These are phyloP conservation scores for Hormiphora californensis DNA, from an alignment of 37 sponge, comb jelly and placozoan genomes.

Conservation along the genomic window DNA sequence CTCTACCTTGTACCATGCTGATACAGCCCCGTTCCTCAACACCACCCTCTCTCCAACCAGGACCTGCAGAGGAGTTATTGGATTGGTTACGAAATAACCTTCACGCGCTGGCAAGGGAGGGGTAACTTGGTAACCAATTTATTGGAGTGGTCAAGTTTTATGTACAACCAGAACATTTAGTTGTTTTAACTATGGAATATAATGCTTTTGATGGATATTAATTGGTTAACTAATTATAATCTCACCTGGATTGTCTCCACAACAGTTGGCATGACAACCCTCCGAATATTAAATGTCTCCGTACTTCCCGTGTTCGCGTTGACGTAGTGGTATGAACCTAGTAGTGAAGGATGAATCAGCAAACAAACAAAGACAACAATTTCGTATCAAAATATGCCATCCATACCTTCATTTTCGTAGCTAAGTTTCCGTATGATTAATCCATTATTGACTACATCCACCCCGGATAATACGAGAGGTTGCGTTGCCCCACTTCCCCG, in stretches of 20 bases:
- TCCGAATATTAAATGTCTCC: neutral
- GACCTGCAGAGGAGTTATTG: too few species aligned
- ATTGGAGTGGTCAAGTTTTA: too few species aligned
- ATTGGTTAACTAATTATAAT: too few species aligned
- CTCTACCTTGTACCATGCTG: conserved; percentile 7
- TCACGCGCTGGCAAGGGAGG: too few species aligned
- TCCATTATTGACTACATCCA: neutral
- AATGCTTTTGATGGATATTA: too few species aligned
- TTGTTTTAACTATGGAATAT: too few species aligned
- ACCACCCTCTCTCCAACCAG: too few species aligned
- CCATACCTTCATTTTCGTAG: neutral
- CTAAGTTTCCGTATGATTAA: neutral
- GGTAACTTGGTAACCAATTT: too few species aligned
- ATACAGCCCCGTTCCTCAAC: too few species aligned
- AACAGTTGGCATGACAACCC: neutral
- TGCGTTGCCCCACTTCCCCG: neutral
- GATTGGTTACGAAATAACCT: too few species aligned
- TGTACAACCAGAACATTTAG: too few species aligned
- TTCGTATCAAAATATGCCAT: too few species aligned
- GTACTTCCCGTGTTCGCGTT: neutral
- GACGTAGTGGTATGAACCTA: neutral
- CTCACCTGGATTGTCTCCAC: neutral
- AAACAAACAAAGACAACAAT: neutral
- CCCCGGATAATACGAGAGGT: neutral
- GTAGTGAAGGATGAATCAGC: neutral